Base-by-base conservation (phyloP, 53 echinoderm and acorn worm species). In the Apostichopus leukothele region DNA sequence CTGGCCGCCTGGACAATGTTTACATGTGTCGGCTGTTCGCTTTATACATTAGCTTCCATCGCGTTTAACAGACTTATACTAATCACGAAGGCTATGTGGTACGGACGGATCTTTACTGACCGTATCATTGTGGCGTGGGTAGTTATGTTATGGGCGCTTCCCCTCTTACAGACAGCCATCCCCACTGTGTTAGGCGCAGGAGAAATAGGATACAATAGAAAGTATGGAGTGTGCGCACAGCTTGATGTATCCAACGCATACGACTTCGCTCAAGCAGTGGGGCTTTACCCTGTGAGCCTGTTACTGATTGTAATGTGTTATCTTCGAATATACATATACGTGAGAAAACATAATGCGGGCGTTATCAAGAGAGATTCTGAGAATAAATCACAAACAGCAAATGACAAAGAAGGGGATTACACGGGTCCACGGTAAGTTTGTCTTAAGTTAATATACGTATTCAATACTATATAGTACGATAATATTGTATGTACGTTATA, bases 151-250 rank as follows among this genome's bases (percentile, higher is more conserved):
- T 91, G 91, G 91, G 53, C 9, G 1, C 63, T 91, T 10, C 91
- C 91, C 74, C 54, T 91, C 57, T 63, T 91, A 12, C 81, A 88
- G 19, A 91, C 91, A 26, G 83, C 83, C 1, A 27, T 88, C 12
- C 91, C 91, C 4, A 88, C 88, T 4, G 52, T 91, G 51, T 50
- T 81, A 50, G 90, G 91, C 23, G 78, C 89, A 0, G 93, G 93
- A 5, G 79, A 91, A 52, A 89, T 93, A 4, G 93, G 93, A 1
- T 93, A 91, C 73, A 90, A 91, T 50, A 63, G 63, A 7, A 93
- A 93, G 39, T 93, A 93, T 51, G 89, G 91, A 14, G 75, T 86
- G 9, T 93, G 93, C 78, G 89, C 91, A 0, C 91, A 88, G 9
- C 66, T 84, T 52, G 83, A 89, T 8, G 54, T 86, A 5, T 91